phyloP scores from a whole-genome alignment of 2,797 vertebrate species.

The Aratinga solstitialis region DNA sequence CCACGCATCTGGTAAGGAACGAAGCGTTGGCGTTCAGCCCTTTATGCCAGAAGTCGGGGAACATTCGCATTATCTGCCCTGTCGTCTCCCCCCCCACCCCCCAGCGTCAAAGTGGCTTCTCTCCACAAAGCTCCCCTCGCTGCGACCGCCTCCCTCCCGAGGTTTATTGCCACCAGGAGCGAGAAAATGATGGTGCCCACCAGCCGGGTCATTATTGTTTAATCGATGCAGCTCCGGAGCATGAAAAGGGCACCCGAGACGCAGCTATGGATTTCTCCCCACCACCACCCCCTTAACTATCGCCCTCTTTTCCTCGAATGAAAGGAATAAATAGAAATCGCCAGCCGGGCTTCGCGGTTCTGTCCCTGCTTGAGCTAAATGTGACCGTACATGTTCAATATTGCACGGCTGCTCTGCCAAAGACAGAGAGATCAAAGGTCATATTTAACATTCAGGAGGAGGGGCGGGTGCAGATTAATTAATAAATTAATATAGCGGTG shows the following conservation, averaged over 20 bases:
- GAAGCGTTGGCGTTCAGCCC: constrained; percentile 41
- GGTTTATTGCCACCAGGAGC: constrained; percentile 72
- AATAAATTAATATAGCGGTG: constrained; percentile 81
- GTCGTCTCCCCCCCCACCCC: neutral
- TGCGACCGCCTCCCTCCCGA: constrained; percentile 25
- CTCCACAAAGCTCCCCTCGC: constrained; percentile 60
- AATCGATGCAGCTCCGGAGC: constrained; percentile 91
- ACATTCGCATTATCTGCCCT: constrained; percentile 56
- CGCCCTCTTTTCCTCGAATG: constrained; percentile 35
- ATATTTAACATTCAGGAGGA: constrained; percentile 82
- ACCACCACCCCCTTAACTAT: constrained; percentile 30
- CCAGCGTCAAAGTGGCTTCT: constrained; percentile 54
- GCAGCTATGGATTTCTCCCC: constrained; percentile 77
- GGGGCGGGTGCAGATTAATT: constrained; percentile 83
- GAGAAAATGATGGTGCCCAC: constrained; percentile 80
- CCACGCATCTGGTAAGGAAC: constrained; percentile 29
- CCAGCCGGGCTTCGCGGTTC: constrained; percentile 42
- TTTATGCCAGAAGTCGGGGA: constrained; percentile 54
- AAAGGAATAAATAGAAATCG: constrained; percentile 57
- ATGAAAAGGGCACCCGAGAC: constrained; percentile 86
- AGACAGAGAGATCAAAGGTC: constrained; percentile 92
- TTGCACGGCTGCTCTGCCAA: constrained; percentile 77
- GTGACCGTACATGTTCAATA: constrained; percentile 72
- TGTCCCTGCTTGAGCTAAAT: constrained; percentile 65
- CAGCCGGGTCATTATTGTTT: constrained; percentile 90